Base-by-base conservation (phyloP, 2,888 invertebrate genomes). In the Fabriciana adippe region DNA sequence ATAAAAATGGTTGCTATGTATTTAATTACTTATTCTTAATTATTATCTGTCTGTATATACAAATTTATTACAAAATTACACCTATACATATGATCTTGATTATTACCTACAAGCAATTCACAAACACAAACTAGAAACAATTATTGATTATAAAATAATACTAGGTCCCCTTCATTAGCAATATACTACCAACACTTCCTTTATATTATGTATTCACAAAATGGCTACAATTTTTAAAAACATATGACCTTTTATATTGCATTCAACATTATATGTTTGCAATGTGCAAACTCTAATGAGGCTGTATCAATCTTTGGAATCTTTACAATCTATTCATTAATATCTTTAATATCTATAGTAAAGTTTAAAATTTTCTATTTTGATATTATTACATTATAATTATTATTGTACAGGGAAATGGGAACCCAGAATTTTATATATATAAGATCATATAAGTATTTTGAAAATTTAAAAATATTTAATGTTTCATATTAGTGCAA, bases 21-120 rank as follows among this genome's bases (percentile, higher is more conserved):
- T 72, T 73, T 68, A 56, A 74, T 77, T 74, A 76, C 74, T 77
- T 78, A 78, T 70, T 69, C 71, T 76, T 82, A 79, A 78, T 81
- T 83, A 80, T 82, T 81, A 80, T 81, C 78, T 75, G 76, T 80
- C 80, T 83, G 81, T 88, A 88, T 89, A 80, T 89, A 90, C 89
- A 90, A 86, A 84, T 87, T 84, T 87, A 86, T 86, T 75, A 77
- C 77, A 88, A 86, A 86, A 87, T 86, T 84, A 85, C 80, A 77
- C 75, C 78, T 76, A 79, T 79, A 75, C 73, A 75, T 72, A 72
- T 64, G 64, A 72, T 69, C 55, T 70, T 68, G 57, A 56, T 62
- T 62, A 68, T 57, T 66, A 72, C 59, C 71, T 76, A 74, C 71
- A 77, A 77, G 77, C 76, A 75, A 66, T 69, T 70, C 67, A 69